Percentiles rank a stretch among this genome's conserved stretches.
phyloP scores from a whole-genome alignment of 1,140 invertebrate species.

The Micrasema minimum region DNA sequence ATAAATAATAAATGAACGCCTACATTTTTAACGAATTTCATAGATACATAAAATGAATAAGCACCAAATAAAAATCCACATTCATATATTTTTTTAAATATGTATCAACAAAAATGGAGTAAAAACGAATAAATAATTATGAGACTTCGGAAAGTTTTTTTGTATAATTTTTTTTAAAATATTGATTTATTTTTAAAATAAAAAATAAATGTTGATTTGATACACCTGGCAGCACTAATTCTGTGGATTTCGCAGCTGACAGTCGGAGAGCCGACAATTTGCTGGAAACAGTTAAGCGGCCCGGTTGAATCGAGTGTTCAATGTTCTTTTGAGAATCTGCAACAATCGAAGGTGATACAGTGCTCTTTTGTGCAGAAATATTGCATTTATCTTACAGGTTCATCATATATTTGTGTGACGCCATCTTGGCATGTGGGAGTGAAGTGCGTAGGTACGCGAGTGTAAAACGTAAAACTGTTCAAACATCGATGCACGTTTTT shows the following conservation, averaged over 20 bases:
- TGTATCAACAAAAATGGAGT: too few species aligned
- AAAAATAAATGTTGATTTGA: too few species aligned
- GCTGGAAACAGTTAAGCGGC: conserved; percentile 26
- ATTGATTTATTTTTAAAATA: too few species aligned
- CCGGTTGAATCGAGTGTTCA: conserved; percentile 4
- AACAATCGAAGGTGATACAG: conserved; percentile 18
- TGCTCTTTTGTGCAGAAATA: conserved; percentile 16
- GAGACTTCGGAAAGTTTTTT: too few species aligned
- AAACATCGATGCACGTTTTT: background rate
- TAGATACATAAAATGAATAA: too few species aligned
- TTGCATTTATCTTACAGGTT: conserved; percentile 1
- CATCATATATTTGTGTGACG: background rate
- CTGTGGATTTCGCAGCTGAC: conserved; percentile 13
- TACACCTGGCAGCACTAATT: conserved; percentile 18
- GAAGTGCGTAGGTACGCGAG: conserved; percentile 18
- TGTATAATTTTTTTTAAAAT: too few species aligned
- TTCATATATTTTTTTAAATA: too few species aligned
- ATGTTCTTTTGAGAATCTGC: background rate
- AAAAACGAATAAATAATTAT: too few species aligned
- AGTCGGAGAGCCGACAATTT: conserved; percentile 27
- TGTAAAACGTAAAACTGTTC: background rate
- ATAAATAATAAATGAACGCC: too few species aligned
- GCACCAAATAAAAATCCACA: too few species aligned
- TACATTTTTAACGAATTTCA: too few species aligned
- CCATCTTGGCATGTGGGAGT: conserved; percentile 27